These are phyloP conservation scores for Myopa tessellatipennis DNA, from an alignment of 2,888 invertebrate genomes.

Conservation along the genomic window DNA sequence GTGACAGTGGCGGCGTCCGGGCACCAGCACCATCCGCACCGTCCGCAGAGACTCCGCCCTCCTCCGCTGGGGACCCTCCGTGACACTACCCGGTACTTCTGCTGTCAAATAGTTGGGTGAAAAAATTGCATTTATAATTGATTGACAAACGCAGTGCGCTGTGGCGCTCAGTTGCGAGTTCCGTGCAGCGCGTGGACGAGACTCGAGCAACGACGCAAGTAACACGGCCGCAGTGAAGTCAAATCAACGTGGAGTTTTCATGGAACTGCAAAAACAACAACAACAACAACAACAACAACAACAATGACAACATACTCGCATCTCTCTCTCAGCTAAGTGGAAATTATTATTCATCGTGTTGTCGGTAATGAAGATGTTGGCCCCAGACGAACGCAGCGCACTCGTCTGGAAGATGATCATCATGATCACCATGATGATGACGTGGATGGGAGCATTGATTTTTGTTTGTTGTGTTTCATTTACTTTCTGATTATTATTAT, in stretches of 20 bases:
- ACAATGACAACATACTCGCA: neutral
- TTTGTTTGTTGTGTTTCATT: neutral
- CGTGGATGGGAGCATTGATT: neutral
- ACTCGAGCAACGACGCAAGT: neutral
- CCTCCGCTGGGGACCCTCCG: neutral
- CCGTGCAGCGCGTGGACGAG: conserved; percentile 4
- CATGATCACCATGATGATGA: neutral
- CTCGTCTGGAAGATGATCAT: neutral
- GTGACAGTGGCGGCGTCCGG: neutral
- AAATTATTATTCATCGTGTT: conserved; percentile 38
- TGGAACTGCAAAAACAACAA: conserved; percentile 30
- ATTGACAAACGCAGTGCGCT: conserved; percentile 30
- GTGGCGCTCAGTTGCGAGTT: conserved; percentile 6
- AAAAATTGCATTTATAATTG: conserved; percentile 28
- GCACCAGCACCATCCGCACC: neutral
- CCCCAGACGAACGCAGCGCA: conserved; percentile 13
- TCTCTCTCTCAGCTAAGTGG: conserved; percentile 8
- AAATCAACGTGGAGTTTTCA: conserved; percentile 19
- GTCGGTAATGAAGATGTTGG: conserved; percentile 34
- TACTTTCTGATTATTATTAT: neutral
- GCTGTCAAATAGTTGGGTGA: conserved; percentile 11
- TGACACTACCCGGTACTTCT: neutral
- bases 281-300: conserved; percentile 21
- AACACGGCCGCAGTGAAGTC: neutral
- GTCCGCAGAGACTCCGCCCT: neutral